Evolutionary conservation across 2,113 vertebrate species (phyloP).

Genomic region (Eretmochelys imbricata): DNA sequence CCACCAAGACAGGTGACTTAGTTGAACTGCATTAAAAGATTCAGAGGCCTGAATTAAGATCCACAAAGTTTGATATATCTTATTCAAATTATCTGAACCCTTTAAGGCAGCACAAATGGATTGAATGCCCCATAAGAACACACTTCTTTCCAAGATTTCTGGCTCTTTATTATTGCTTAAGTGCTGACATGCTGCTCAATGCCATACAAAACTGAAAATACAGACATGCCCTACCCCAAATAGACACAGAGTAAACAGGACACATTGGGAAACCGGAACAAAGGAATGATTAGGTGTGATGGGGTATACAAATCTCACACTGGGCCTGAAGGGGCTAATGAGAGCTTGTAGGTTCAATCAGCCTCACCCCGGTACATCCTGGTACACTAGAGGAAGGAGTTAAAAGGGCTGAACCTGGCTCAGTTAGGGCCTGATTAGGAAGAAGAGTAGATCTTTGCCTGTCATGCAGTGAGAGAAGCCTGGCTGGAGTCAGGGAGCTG

Average conservation of each 20-base stretch:
- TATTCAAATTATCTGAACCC: neutral
- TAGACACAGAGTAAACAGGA: neutral
- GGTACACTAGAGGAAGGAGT: neutral
- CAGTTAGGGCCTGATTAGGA: neutral
- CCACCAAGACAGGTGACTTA: neutral
- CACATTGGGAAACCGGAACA: neutral
- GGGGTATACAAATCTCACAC: neutral
- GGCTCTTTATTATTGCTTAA: neutral
- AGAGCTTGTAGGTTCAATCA: too few species aligned
- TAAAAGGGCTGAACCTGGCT: neutral
- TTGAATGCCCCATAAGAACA: neutral
- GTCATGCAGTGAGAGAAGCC: neutral
- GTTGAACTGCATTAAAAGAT: neutral
- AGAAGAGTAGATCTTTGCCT: neutral
- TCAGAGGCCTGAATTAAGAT: neutral
- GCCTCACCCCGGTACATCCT: too few species aligned
- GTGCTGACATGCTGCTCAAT: neutral
- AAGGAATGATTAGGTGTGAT: neutral
- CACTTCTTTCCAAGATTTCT: neutral
- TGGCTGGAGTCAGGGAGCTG: too few species aligned
- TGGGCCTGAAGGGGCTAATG: too few species aligned
- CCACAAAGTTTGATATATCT: neutral
- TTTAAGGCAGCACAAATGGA: neutral
- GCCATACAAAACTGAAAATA: neutral
- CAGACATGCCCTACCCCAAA: too few species aligned